Evolutionary conservation across 2,797 vertebrate genomes (phyloP), one percentile per base, ranked within the genome.

Genomic region (Parambassis ranga): DNA sequence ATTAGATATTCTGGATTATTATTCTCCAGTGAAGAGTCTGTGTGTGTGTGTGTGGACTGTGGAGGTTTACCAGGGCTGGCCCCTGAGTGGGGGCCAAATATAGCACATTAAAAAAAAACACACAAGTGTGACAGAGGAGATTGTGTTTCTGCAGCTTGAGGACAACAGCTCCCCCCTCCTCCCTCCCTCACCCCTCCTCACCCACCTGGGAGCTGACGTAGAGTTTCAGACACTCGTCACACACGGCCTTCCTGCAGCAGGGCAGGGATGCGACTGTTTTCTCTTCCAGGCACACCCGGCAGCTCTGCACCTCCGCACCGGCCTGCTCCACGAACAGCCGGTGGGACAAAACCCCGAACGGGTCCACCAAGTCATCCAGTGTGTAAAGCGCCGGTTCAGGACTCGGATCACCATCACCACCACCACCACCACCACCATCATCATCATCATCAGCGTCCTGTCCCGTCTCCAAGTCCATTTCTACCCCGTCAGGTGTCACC

Each of bases 211-310:
- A 92, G 85, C 92, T 96, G 92, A 98, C 93, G 91, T 98, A 98
- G 79, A 93, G 87, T 77, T 92, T 94, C 83, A 99, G 91, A 81
- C 97, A 99, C 78, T 97, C 97, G 51, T 96, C 94, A 74, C 97
- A 99, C 79, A 98, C 94, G 24, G 93, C 90, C 87, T 94, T 96
- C 87, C 93, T 94, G 92, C 97, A 98, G 91, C 97, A 99, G 64
- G 93, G 91, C 71, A 98, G 81, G 30, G 95, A 94, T 77, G 92
- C 91, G 88, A 95, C 94, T 71, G 92, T 88, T 84, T 94, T 95
- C 52, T 92, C 90, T 67, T 97, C 95, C 83, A 99, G 90, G 86
- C 97, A 98, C 89, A 98, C 94, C 58, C 95, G 94, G 85, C 97
- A 99, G 65, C 89, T 89, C 69, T 94, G 89, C 74, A 92, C 35